Evolutionary conservation across 2,113 vertebrate genomes (phyloP).

Genomic region (Sardina pilchardus): DNA sequence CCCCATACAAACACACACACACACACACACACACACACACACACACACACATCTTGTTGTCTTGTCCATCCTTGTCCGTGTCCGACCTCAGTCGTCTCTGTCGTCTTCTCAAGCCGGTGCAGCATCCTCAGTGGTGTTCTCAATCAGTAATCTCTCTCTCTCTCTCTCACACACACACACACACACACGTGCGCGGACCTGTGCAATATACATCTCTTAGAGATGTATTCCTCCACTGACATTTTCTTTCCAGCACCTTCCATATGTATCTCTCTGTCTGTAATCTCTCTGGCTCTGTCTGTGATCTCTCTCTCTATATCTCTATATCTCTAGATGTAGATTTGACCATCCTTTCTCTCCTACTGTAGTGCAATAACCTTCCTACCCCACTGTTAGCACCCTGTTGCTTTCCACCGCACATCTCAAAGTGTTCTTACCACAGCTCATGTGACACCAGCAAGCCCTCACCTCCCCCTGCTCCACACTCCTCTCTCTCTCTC

Average conservation of each 20-base stretch:
- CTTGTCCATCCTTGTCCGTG: neutral
- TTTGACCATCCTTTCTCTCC: conserved; percentile 19
- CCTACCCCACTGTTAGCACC: conserved; percentile 1
- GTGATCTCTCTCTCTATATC: neutral
- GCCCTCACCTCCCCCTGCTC: neutral
- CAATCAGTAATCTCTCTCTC: neutral
- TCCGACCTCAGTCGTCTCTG: neutral
- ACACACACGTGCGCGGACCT: neutral
- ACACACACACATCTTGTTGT: neutral
- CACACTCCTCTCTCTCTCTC: neutral
- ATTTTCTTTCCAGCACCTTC: conserved; percentile 11
- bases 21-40: neutral
- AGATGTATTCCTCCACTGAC: conserved; percentile 14
- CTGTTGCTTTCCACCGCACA: conserved; percentile 18
- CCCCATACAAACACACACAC: neutral
- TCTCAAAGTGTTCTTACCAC: conserved; percentile 30
- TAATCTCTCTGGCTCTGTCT: neutral
- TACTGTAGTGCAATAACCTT: conserved; percentile 22
- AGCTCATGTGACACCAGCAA: conserved; percentile 14
- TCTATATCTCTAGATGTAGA: neutral
- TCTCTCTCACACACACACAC: neutral
- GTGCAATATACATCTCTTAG: neutral
- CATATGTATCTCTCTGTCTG: conserved; percentile 12
- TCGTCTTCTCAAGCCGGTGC: neutral
- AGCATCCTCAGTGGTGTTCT: conserved; percentile 7